A percentile compares a stretch with the other conserved stretches of the same genome.
Conservation (phyloP, 2,797 vertebrate genomes). For the Lithobates pipiens region DNA sequence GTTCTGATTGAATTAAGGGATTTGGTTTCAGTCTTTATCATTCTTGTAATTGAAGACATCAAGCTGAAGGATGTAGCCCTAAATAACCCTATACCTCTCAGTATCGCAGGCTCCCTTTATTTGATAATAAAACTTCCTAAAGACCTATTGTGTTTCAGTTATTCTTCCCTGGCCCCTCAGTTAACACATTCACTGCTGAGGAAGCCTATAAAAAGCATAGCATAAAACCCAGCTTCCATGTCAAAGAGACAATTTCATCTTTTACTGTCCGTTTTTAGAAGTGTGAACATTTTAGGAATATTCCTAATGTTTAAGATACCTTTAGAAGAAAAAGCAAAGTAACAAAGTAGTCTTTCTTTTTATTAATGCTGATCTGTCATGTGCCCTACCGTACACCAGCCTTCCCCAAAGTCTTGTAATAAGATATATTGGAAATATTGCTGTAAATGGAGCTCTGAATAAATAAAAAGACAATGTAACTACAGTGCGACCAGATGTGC, state of each 20-base stretch:
- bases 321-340: constrained; percentile 54
- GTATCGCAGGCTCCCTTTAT: constrained; percentile 70
- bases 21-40: constrained; percentile 78
- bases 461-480: constrained; percentile 95
- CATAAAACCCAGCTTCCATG: neutral
- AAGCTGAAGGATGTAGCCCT: constrained; percentile 71
- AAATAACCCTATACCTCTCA: constrained; percentile 69
- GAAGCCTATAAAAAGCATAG: neutral
- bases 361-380: constrained; percentile 81
- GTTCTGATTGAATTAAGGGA: constrained; percentile 77
- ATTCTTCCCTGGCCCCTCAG: constrained; percentile 36
- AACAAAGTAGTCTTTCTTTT: constrained; percentile 69
- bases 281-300: too few species aligned
- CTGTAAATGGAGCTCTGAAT: constrained; percentile 86
- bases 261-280: too few species aligned
- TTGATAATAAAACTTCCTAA: constrained; percentile 74
- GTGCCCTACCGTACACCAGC: constrained; percentile 73
- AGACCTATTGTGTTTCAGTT: constrained; percentile 61
- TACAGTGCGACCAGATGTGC: constrained; percentile 98
- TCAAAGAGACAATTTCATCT: neutral
- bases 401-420: constrained; percentile 42
- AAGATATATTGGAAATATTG: constrained; percentile 90
- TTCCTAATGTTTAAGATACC: too few species aligned
- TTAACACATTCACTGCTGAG: constrained; percentile 53
- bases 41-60: constrained; percentile 76